Percentiles rank a stretch among this genome's conserved stretches.
Evolutionary conservation across 2,888 invertebrate genomes (phyloP).

Genomic region (Plagodis pulveraria): DNA sequence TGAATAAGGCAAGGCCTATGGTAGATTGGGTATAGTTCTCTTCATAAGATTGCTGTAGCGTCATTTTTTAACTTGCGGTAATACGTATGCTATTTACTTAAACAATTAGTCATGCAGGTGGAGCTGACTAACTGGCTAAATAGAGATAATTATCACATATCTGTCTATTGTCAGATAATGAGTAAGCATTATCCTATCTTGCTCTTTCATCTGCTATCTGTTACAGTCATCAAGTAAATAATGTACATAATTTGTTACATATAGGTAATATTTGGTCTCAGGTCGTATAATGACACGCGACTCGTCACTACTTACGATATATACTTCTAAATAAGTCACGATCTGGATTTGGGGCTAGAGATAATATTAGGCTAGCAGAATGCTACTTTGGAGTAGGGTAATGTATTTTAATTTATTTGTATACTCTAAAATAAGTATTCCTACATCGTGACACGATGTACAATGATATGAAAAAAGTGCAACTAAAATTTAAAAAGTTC

Average conservation of each 20-base stretch:
- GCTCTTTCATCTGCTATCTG: slow-evolving; percentile 8
- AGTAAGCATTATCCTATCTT: slow-evolving; percentile 11
- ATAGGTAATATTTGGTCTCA: slow-evolving; percentile 33
- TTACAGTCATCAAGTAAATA: background rate
- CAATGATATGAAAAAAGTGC: too few relatives aligned
- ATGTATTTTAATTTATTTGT: too few relatives aligned
- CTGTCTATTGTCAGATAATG: slow-evolving; percentile 16
- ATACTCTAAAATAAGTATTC: too few relatives aligned
- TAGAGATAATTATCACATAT: slow-evolving; percentile 13
- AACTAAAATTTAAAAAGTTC: too few relatives aligned
- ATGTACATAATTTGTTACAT: slow-evolving; percentile 25
- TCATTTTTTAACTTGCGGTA: background rate
- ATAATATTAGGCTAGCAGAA: too few relatives aligned
- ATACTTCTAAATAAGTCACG: background rate
- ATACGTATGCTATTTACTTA: background rate
- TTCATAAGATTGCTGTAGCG: background rate
- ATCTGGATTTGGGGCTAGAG: background rate
- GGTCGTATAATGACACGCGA: slow-evolving; percentile 22
- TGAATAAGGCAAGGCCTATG: background rate
- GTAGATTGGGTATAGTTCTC: too few relatives aligned
- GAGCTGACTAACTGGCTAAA: slow-evolving; percentile 14
- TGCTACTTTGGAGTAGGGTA: too few relatives aligned
- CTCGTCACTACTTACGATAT: background rate
- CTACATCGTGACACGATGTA: too few relatives aligned
- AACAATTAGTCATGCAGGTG: slow-evolving; percentile 9